Base-by-base conservation (phyloP, 2,113 vertebrate genomes). In the Anarrhichthys ocellatus region DNA sequence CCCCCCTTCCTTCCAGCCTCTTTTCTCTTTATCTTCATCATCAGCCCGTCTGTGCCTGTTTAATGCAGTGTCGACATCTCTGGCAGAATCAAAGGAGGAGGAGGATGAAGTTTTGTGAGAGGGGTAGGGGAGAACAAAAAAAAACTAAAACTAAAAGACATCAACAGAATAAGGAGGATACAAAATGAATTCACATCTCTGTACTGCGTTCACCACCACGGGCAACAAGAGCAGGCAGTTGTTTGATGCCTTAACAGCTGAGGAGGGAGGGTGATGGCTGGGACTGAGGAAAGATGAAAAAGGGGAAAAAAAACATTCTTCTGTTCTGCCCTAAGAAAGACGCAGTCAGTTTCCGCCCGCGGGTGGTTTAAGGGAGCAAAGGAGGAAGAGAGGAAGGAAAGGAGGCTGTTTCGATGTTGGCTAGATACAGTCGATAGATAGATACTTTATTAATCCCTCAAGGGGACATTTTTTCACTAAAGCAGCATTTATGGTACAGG, bases 1-100 rank as follows among this genome's bases (percentile, higher is more conserved):
- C 58, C n/a, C 59, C 46, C 65, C 76, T 50, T 65, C 77, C 78
- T 81, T 81, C 69, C 73, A 71, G 76, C 38, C 66, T 46, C 64
- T 22, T 42, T 68, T 59, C 73, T 73, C 84, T 87, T 88, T 86
- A 83, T 92, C 80, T 71, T 82, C 84, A 40, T 76, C 80, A 87
- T 82, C 89, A 62, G 81, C 58, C 90, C 74, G 74, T 89, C 80
- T 82, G 75, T 64, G 75, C 70, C 78, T 76, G 80, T 88, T 84
- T 87, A 80, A 59, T 76, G 82, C 86, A 78, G 64, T 72, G 86
- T 83, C 76, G 73, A 88, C 88, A 89, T 86, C 83, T 88, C 76
- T n/a, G 10, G 54, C 81, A 83, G 81, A 82, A 85, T 91, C 89
- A 89, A 81, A 91, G 88, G 82, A 65, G 1, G 71, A 74, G 52